Evolutionary conservation across 2,113 vertebrate genomes (phyloP).

Genomic region (Lasiurus borealis): DNA sequence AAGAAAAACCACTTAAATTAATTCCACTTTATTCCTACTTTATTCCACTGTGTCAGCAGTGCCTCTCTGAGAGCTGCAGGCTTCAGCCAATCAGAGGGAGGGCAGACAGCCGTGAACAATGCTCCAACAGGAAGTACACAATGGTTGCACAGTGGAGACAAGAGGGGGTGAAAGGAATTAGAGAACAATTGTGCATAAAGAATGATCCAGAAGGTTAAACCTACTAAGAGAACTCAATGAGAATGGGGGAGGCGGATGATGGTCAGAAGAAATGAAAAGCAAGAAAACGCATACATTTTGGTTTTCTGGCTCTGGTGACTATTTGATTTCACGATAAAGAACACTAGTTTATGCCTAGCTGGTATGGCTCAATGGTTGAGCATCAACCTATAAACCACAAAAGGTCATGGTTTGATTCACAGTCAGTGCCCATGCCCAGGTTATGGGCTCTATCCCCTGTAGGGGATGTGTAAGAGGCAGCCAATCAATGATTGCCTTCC

Average conservation of each 20-base stretch:
- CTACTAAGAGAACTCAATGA: conserved; percentile 17
- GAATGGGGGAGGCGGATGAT: background rate
- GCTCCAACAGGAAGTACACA: background rate
- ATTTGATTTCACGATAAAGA: conserved; percentile 27
- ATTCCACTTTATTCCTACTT: conserved; percentile 71
- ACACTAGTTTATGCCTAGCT: background rate
- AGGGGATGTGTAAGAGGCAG: too few species aligned
- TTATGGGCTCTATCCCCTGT: too few species aligned
- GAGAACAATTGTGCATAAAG: background rate
- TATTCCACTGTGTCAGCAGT: conserved; percentile 46
- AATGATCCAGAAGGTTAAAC: conserved; percentile 34
- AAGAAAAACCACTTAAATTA: conserved; percentile 81
- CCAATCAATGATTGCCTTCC: too few species aligned
- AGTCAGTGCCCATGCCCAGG: too few species aligned
- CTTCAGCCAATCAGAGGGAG: background rate
- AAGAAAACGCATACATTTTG: background rate
- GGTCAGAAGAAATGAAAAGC: background rate
- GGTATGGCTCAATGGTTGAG: too few species aligned
- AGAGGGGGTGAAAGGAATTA: background rate
- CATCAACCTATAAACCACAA: too few species aligned
- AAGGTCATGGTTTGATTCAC: too few species aligned
- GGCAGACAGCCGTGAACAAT: background rate
- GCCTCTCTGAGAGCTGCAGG: background rate
- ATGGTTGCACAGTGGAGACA: background rate
- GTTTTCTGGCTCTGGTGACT: background rate